Evolutionary conservation across 2,888 invertebrate genomes (phyloP).

Genomic region (Stenoptilia bipunctidactyla): DNA sequence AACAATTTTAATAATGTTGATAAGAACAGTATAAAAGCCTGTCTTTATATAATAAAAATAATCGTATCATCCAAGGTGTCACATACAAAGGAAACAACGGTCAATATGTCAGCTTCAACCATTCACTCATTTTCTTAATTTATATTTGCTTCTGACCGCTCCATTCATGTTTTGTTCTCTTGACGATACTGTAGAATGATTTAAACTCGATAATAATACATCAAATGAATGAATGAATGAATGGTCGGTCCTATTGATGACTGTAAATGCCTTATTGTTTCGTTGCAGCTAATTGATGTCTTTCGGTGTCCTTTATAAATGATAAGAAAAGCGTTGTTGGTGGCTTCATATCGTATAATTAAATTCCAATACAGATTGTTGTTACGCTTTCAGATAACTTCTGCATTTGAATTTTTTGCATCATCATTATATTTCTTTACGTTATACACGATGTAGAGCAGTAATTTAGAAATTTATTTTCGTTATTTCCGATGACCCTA

Average conservation of each 20-base stretch:
- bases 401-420: too few species aligned
- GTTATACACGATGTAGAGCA: too few species aligned
- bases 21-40: too few species aligned
- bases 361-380: neutral
- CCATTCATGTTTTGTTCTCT: conserved; percentile 14
- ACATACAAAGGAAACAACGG: neutral
- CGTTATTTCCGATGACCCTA: too few species aligned
- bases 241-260: conserved; percentile 43
- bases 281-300: conserved; percentile 40
- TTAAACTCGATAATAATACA: conserved; percentile 26
- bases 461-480: too few species aligned
- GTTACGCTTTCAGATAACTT: neutral
- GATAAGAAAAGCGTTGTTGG: conserved; percentile 32
- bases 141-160: conserved; percentile 15
- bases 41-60: too few species aligned
- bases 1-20: too few species aligned
- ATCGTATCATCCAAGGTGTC: neutral
- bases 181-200: conserved; percentile 1
- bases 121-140: conserved; percentile 14
- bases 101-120: conserved; percentile 6
- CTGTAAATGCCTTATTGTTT: conserved; percentile 45
- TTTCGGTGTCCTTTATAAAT: conserved; percentile 36
- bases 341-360: conserved; percentile 21
- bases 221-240: conserved; percentile 41
- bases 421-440: too few species aligned